phyloP scores from a whole-genome alignment of 2,888 invertebrate species.

The Tethea ocularis region DNA sequence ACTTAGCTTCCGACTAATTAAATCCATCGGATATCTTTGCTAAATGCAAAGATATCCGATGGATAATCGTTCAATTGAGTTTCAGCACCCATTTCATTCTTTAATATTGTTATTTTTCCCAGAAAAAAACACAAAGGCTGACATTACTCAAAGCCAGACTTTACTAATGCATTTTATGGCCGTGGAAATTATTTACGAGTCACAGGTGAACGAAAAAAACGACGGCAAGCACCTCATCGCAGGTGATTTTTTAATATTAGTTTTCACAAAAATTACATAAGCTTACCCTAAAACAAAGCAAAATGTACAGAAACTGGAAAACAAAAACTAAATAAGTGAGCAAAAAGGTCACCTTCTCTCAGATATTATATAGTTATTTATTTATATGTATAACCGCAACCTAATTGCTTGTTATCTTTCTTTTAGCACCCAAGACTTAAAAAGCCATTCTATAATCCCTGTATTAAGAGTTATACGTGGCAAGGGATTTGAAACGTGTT shows the following conservation, averaged over 20 bases:
- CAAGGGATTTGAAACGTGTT: constrained; percentile 77
- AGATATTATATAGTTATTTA: constrained; percentile 43
- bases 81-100: constrained; percentile 43
- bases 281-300: constrained; percentile 23
- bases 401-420: constrained; percentile 80
- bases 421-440: constrained; percentile 76
- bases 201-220: constrained; percentile 69
- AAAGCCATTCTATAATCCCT: constrained; percentile 78
- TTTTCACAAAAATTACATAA: constrained; percentile 35
- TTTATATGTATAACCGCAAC: constrained; percentile 51
- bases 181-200: constrained; percentile 73
- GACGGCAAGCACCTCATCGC: constrained; percentile 58
- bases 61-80: constrained; percentile 29
- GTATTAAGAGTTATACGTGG: constrained; percentile 81
- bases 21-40: background rate
- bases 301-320: constrained; percentile 22
- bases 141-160: constrained; percentile 74
- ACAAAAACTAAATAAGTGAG: constrained; percentile 27
- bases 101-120: constrained; percentile 38
- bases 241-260: constrained; percentile 60
- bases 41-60: background rate
- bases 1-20: background rate
- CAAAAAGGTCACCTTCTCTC: constrained; percentile 28
- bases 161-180: constrained; percentile 79
- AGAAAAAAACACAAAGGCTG: constrained; percentile 47